Base-by-base conservation (phyloP, 2,113 vertebrate species). In the Martes martes region DNA sequence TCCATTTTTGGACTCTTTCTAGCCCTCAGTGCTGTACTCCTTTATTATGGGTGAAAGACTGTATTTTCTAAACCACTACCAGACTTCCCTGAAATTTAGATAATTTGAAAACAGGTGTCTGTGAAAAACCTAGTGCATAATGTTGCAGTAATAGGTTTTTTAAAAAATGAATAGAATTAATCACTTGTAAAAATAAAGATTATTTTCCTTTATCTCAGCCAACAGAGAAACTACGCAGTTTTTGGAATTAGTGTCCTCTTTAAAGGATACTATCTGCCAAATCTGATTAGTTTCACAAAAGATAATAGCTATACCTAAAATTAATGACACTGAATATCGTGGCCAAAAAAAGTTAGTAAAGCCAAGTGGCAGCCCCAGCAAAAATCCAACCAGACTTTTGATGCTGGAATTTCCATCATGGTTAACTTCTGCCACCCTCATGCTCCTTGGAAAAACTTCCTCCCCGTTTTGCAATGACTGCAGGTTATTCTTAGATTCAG, bases 401-500 rank as follows among this genome's bases (percentile, higher is more conserved):
- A 24, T 31, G 39, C 24, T 83, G 42, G 45, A n/a, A n/a, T 73
- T 92, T 18, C 21, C 57, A 23, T 91, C 36, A 6, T 0, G 0
- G 39, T 16, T 97, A 93, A 96, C 81, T 98, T 97, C 78, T 97
- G 71, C 79, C 94, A 78, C 65, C 63, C 71, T 14, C 2, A 1
- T 47, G 31, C n/a, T 95, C 94, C 65, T 91, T 94, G 81, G 89
- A 85, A 96, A 47, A 96, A 84, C 63, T 85, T 97, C 36, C n/a
- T 80, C 52, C 39, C 36, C 73, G 33, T 88, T 97, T 96, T 88
- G 85, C 18, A 88, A 55, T 57, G 67, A 86, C 87, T 95, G 61
- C 90, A 94, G 87, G 78, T 97, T 97, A 96, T 98, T 96, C 97
- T 97, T 97, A 97, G 95, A 85, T 89, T 95, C 90, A 50, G 80